Percentiles rank a stretch among this genome's conserved stretches.
Evolutionary conservation across 1,140 invertebrate genomes (phyloP).

Genomic region (Bombus consobrinus): DNA sequence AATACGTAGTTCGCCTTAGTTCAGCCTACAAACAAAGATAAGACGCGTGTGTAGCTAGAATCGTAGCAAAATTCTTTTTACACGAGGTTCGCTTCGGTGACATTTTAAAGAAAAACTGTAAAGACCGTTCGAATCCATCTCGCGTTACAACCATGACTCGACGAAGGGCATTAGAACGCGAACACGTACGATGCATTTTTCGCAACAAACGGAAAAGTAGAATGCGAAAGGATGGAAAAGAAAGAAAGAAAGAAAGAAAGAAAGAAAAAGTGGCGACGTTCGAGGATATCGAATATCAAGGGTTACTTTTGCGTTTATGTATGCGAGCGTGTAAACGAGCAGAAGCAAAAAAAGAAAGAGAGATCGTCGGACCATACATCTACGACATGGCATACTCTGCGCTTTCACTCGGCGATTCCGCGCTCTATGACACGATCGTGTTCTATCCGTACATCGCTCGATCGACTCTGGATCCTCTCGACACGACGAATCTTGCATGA

Average conservation of each 20-base stretch:
- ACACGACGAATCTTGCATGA: neutral
- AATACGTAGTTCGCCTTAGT: neutral
- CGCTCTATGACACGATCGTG: neutral
- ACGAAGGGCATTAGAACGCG: neutral
- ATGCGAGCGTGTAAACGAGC: neutral
- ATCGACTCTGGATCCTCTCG: conserved; percentile 5
- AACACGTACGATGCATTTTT: neutral
- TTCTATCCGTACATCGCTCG: neutral
- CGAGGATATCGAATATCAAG: neutral
- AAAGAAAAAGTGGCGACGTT: neutral
- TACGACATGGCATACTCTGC: neutral
- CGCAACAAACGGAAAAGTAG: neutral
- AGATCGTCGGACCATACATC: neutral
- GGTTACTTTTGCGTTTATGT: neutral
- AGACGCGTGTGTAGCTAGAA: neutral
- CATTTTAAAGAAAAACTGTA: neutral
- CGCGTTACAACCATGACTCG: neutral
- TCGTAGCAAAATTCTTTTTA: neutral
- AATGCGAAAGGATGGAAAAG: neutral
- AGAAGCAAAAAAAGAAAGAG: neutral
- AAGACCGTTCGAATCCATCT: neutral
- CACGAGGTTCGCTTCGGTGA: too few relatives aligned
- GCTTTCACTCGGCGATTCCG: neutral
- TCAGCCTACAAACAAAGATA: neutral
- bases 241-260: neutral